Evolutionary conservation across 1,140 invertebrate genomes (phyloP).

Genomic region (Drosophila sulfurigaster): DNA sequence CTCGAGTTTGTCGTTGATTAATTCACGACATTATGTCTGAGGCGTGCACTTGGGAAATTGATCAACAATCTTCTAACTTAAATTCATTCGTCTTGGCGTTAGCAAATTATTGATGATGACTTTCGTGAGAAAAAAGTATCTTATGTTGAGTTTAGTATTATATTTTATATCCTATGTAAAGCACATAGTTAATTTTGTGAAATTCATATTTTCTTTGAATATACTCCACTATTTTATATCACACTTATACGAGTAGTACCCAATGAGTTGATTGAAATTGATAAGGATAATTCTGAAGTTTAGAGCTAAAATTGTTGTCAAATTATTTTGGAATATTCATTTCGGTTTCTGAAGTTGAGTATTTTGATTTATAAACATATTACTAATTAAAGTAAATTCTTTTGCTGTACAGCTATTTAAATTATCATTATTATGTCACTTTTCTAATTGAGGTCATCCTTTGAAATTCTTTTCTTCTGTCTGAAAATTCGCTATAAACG

Average conservation of each 20-base stretch:
- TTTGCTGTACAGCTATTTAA: background rate
- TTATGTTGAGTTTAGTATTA: background rate
- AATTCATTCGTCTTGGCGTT: background rate
- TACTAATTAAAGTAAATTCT: no score
- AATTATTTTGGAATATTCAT: no score
- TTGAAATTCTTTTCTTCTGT: background rate
- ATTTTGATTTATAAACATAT: no score
- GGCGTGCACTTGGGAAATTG: slow-evolving; percentile 29
- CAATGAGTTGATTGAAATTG: no score
- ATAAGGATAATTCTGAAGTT: no score
- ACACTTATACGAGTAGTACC: no score
- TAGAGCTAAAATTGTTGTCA: no score
- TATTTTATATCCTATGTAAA: no score
- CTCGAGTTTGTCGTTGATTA: slow-evolving; percentile 47
- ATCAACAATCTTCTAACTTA: slow-evolving; percentile 20
- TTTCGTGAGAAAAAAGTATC: background rate
- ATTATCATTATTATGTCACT: background rate
- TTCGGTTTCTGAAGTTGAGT: no score
- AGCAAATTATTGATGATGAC: background rate
- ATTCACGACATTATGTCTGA: slow-evolving; percentile 49
- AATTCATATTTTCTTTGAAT: no score
- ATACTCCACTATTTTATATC: no score
- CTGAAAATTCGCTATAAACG: background rate
- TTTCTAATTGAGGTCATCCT: background rate
- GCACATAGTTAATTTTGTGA: no score